Base-by-base conservation (phyloP, 2,797 vertebrate species). In the Agapornis canus region DNA sequence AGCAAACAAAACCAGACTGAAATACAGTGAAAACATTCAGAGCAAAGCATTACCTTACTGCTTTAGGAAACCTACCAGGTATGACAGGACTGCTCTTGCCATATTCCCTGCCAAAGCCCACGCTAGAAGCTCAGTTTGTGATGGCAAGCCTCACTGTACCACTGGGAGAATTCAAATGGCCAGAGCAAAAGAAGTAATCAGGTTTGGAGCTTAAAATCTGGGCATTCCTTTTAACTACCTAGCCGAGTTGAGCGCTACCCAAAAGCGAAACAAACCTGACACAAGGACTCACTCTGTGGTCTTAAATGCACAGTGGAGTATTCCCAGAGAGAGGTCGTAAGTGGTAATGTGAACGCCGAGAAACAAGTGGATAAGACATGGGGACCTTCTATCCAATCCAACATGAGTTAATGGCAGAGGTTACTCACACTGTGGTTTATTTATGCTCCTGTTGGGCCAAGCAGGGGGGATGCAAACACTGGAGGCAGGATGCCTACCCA, bases 391-490 rank as follows among this genome's bases (percentile, higher is more conserved):
- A 63, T 42, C 69, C 3, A 75, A 86, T 37, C 49, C 69, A 85
- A 32, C 31, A 8, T 71, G 89, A 95, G 72, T 91, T 84, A 92
- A 29, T 9, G 19, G 65, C 73, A 87, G 71, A 94, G 72, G 79
- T 87, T 87, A 86, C 59, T 95, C 88, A 95, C 2, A 6, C 54
- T 87, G 54, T 13, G 76, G 82, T 89, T 96, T 93, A 94, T 89
- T 93, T 93, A 89, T 3, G 14, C 52, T 90, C 37, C 10, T 3
- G 3, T 3, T 81, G 59, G 80, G 51, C 91, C 60, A 27, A 42
- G 47, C 6, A 0, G 22, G 60, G 61, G 81, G 7, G 26, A 86
- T 52, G 90, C 43, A 76, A 83, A 71, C n/a, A 57, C 19, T 2
- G 10, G 45, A 85, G 56, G 52, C 52, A 61, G 37, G 64, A 57